Base-by-base conservation (phyloP, 2,888 invertebrate species). In the Aphrophora alni region DNA sequence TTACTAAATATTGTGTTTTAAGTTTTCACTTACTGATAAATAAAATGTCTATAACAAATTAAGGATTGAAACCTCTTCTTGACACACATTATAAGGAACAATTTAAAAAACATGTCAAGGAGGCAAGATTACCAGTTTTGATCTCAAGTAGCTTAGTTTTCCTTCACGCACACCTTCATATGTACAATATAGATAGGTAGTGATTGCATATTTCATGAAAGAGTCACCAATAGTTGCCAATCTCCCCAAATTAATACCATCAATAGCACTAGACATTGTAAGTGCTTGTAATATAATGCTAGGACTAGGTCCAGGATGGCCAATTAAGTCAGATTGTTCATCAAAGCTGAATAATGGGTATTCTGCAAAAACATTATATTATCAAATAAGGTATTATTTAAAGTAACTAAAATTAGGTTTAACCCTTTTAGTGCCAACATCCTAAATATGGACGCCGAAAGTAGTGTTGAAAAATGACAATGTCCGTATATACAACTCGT, bases 221-320 rank as follows among this genome's bases (percentile, higher is more conserved):
- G 98, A 99, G 90, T 99, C 99, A 0, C 99, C 99, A 69, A 99
- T 98, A 0, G 99, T 99, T 89, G 99, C 99, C 76, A 99, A 88
- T 0, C 99, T 91, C 87, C 99, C 99, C 82, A 99, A 89, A 89
- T 99, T 99, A 83, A 99, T 98, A 1, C 98, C 98, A 88, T 99
- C 99, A 88, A 98, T 98, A 0, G 99, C 98, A 89, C 98, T 98
- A 0, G 98, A 98, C 98, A 99, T 98, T 0, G 99, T 99, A 7
- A 99, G 89, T 0, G 98, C 97, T 91, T 99, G 98, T 12, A 98
- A 88, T 82, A 98, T 94, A 83, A 97, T 92, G 89, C 97, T 97
- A 4, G 98, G 98, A 89, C 97, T 97, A 0, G 98, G 98, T 0
- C 98, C 98, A 0, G 95, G 93, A 88, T 98, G 95, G 77, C 92